Percentiles rank a stretch among this genome's conserved stretches.
These are phyloP conservation scores for Pheosia gnoma DNA, from an alignment of 2,888 invertebrate species.

Conservation along the genomic window DNA sequence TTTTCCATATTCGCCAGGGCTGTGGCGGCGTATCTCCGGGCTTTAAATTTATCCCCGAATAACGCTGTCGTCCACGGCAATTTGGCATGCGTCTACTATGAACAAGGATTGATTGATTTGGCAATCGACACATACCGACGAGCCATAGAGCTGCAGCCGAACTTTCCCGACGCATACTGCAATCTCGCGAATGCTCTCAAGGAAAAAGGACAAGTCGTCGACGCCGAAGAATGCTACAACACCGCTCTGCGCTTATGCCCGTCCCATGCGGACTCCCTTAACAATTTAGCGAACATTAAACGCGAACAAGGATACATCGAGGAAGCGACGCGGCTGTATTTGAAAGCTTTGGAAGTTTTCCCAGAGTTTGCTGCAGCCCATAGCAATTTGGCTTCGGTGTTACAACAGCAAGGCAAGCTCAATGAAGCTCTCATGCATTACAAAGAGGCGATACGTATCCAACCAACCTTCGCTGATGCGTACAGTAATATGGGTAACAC, in stretches of 20 bases:
- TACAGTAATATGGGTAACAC: conserved; percentile 99
- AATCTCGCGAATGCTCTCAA: conserved; percentile 99
- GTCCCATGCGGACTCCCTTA: conserved; percentile 98
- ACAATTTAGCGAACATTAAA: conserved; percentile 99
- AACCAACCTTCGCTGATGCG: conserved; percentile 99
- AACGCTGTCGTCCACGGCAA: conserved; percentile 99
- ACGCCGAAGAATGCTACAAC: conserved; percentile 99
- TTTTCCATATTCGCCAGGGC: conserved; percentile 87
- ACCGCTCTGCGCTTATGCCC: conserved; percentile 97
- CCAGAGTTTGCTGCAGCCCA: conserved; percentile 99
- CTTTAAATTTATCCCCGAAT: conserved; percentile 98
- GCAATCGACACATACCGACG: conserved; percentile 99
- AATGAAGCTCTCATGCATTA: conserved; percentile 99
- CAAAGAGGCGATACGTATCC: conserved; percentile 99
- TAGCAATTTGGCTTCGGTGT: conserved; percentile 98
- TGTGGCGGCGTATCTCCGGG: conserved; percentile 98
- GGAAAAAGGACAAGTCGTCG: conserved; percentile 98
- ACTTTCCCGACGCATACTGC: conserved; percentile 99
- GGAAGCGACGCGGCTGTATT: conserved; percentile 97
- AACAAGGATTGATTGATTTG: conserved; percentile 99
- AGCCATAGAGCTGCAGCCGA: conserved; percentile 99
- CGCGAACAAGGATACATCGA: conserved; percentile 99
- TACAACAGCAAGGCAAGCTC: conserved; percentile 98
- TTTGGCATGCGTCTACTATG: conserved; percentile 99
- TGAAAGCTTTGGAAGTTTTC: conserved; percentile 96